Evolutionary conservation across 2,113 vertebrate genomes (phyloP).

Genomic region (Tachysurus vachellii): DNA sequence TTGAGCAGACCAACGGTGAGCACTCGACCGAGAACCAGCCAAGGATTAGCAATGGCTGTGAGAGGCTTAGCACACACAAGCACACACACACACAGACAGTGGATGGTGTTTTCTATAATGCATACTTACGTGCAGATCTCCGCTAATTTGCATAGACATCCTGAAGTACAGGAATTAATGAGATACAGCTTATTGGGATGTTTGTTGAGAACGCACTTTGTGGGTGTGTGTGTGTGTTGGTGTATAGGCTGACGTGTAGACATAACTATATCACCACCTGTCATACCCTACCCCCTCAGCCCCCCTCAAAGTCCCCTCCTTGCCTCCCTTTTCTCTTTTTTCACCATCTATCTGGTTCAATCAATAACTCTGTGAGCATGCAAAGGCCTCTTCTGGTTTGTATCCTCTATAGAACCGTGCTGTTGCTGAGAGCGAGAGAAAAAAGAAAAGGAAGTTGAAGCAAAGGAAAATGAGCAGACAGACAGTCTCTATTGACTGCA

Average conservation of each 20-base stretch:
- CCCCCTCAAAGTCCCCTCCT: background rate
- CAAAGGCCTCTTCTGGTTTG: constrained; percentile 32
- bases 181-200: background rate
- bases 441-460: constrained; percentile 26
- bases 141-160: background rate
- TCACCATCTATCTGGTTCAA: constrained; percentile 32
- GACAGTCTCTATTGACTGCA: constrained; percentile 59
- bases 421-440: constrained; percentile 60
- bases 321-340: background rate
- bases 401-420: constrained; percentile 33
- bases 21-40: constrained; percentile 27
- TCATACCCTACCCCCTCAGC: background rate
- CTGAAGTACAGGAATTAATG: background rate
- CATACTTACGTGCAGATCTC: background rate
- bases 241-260: constrained; percentile 1
- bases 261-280: constrained; percentile 25
- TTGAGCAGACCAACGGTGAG: constrained; percentile 34
- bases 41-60: constrained; percentile 42
- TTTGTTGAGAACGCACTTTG: background rate
- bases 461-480: constrained; percentile 24
- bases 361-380: constrained; percentile 40
- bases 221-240: background rate
- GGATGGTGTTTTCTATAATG: background rate
- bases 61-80: constrained; percentile 17
- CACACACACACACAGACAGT: constrained; percentile 10